phyloP scores from a whole-genome alignment of 2,888 invertebrate species.

The Brachynemurus nebulosus region DNA sequence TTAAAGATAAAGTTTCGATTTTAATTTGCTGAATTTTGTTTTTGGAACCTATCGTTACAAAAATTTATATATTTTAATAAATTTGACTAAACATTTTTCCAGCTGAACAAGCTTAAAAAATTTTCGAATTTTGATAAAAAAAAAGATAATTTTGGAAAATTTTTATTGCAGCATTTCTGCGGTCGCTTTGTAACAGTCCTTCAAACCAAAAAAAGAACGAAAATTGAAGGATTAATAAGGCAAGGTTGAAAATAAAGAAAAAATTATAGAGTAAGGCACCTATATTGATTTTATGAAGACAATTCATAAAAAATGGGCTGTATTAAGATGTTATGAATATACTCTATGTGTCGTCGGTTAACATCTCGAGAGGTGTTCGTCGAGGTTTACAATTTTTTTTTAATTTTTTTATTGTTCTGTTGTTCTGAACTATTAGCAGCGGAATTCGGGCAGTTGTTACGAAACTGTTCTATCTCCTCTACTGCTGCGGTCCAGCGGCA shows the following conservation, averaged over 20 bases:
- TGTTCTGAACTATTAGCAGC: not conserved
- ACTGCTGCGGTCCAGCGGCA: conserved; percentile 27
- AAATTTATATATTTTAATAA: no score
- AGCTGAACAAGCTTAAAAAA: no score
- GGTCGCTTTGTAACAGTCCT: no score
- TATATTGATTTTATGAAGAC: conserved; percentile 11
- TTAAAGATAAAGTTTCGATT: no score
- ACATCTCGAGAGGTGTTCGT: conserved; percentile 2
- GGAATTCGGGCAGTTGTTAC: not conserved
- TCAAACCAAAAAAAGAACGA: no score
- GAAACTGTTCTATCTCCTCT: conserved; percentile 17
- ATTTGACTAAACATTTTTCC: no score
- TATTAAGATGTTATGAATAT: conserved; percentile 6
- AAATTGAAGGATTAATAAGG: not conserved
- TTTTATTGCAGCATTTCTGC: no score
- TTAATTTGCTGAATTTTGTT: no score
- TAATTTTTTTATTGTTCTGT: not conserved
- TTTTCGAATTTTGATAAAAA: no score
- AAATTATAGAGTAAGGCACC: conserved; percentile 10
- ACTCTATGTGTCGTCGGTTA: not conserved
- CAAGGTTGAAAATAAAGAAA: conserved; percentile 5
- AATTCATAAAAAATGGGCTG: conserved; percentile 8
- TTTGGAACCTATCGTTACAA: no score
- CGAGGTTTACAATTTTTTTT: not conserved
- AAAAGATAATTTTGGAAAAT: no score